phyloP scores from a whole-genome alignment of 1,140 invertebrate species.

The Caligus rogercresseyi region DNA sequence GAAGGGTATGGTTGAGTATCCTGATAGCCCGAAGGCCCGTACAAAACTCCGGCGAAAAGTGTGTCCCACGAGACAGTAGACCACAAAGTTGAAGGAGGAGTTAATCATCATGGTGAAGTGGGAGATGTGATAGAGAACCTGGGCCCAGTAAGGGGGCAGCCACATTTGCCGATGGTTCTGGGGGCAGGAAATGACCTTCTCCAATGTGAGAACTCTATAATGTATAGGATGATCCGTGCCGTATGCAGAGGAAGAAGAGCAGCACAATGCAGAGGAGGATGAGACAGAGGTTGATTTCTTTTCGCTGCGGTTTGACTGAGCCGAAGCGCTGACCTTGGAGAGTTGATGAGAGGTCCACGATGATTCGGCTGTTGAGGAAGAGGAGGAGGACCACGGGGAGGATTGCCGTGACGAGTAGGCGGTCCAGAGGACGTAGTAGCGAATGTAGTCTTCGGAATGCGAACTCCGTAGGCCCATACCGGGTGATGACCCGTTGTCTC shows the following conservation, averaged over 20 bases:
- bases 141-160: neutral
- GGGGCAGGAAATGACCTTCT: conserved; percentile 10
- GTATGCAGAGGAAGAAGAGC: conserved; percentile 12
- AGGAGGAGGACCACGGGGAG: conserved; percentile 7
- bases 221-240: conserved; percentile 4
- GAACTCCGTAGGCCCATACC: neutral
- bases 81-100: conserved; percentile 15
- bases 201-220: conserved; percentile 15
- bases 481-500: neutral
- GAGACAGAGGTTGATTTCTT: conserved; percentile 9
- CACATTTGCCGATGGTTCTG: neutral
- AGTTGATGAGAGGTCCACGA: neutral
- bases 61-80: conserved; percentile 15
- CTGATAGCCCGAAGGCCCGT: neutral
- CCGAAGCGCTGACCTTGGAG: neutral
- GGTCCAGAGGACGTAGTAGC: conserved; percentile 14
- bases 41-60: conserved; percentile 11
- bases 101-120: conserved; percentile 15
- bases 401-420: conserved; percentile 1
- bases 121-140: conserved; percentile 11
- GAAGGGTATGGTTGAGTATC: neutral
- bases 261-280: conserved; percentile 15
- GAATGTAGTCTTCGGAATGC: conserved; percentile 5
- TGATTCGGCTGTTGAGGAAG: conserved; percentile 9
- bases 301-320: neutral